Evolutionary conservation across 2,888 invertebrate genomes (phyloP).

Genomic region (Strigamia crassipes): DNA sequence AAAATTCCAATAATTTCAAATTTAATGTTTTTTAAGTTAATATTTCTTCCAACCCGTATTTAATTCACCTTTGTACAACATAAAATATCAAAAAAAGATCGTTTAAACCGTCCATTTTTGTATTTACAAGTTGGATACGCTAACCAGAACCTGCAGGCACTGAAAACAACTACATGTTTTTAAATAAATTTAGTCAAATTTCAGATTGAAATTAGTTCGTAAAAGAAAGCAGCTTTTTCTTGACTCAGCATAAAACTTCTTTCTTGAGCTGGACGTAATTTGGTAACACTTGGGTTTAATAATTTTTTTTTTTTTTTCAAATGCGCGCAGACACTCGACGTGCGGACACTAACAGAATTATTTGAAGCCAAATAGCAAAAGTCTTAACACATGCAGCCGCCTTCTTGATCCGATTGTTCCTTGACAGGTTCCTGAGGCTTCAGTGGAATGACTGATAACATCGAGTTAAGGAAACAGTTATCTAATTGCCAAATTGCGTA

Average conservation of each 20-base stretch:
- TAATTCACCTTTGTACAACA: neutral
- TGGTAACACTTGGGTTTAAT: conserved; percentile 16
- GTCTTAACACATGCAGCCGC: conserved; percentile 78
- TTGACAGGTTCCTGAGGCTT: conserved; percentile 54
- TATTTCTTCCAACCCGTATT: neutral
- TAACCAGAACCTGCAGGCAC: conserved; percentile 9
- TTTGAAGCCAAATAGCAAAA: neutral
- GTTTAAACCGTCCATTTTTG: neutral
- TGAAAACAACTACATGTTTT: neutral
- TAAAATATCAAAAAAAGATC: neutral
- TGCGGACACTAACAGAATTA: conserved; percentile 2
- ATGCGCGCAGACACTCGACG: conserved; percentile 15
- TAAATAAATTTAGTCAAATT: neutral
- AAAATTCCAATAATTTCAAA: neutral
- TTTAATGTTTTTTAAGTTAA: neutral
- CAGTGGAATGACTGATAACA: conserved; percentile 49
- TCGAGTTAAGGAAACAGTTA: conserved; percentile 39
- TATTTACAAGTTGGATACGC: neutral
- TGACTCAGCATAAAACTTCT: conserved; percentile 8
- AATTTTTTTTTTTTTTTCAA: neutral
- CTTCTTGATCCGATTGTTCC: conserved; percentile 78
- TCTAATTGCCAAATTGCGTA: too few relatives aligned
- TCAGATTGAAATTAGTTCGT: neutral
- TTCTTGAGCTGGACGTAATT: conserved; percentile 30
- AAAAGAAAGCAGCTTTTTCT: conserved; percentile 15